phyloP scores from a whole-genome alignment of 2,888 invertebrate genomes.

The Ochlodes sylvanus region DNA sequence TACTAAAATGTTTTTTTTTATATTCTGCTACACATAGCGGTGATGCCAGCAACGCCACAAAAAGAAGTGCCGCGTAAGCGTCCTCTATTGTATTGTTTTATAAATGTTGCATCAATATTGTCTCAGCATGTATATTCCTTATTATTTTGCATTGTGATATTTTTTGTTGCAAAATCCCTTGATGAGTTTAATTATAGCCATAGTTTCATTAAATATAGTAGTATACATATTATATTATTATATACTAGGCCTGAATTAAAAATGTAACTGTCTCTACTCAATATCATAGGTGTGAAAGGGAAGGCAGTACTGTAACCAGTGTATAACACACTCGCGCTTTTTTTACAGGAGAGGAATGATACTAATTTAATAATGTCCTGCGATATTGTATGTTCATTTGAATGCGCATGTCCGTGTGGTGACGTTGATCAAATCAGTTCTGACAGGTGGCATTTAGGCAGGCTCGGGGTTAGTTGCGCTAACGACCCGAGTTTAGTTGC shows the following conservation, averaged over 20 bases:
- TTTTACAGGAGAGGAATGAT: constrained; percentile 18
- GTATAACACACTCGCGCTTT: constrained; percentile 23
- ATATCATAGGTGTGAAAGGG: constrained; percentile 22
- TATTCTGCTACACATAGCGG: constrained; percentile 57
- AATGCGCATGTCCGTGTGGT: constrained; percentile 9
- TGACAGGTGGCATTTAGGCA: background rate
- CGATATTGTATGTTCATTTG: background rate
- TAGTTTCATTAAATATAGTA: background rate
- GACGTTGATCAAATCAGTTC: background rate
- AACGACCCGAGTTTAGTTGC: no score
- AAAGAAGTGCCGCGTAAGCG: constrained; percentile 69
- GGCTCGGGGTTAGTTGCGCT: no score
- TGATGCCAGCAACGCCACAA: constrained; percentile 61
- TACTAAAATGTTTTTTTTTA: background rate
- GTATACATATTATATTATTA: background rate
- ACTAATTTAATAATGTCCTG: constrained; percentile 15
- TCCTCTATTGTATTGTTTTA: constrained; percentile 38
- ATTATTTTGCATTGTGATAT: constrained; percentile 26
- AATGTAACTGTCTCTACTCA: background rate
- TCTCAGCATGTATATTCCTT: constrained; percentile 43
- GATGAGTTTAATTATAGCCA: background rate
- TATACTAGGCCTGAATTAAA: no score
- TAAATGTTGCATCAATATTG: constrained; percentile 52
- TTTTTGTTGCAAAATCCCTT: constrained; percentile 22
- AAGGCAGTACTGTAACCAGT: constrained; percentile 17